These are phyloP conservation scores for Oscheius sp. DNA, from an alignment of 1,140 invertebrate species.

Conservation along the genomic window DNA sequence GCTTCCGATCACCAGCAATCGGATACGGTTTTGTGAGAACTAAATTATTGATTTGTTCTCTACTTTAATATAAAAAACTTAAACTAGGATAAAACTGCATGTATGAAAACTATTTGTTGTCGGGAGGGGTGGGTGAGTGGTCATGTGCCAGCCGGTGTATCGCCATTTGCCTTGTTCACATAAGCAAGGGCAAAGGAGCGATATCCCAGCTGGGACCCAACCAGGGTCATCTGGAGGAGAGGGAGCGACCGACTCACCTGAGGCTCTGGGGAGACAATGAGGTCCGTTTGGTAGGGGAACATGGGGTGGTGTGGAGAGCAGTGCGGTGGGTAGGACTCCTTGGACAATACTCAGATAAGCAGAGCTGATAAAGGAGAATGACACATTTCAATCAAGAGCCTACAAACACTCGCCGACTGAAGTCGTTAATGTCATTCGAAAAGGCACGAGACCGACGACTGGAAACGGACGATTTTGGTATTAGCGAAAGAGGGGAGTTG, in stretches of 20 bases:
- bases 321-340: neutral
- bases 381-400: constrained; percentile 8
- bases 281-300: neutral
- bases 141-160: neutral
- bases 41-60: too few species aligned
- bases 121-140: too few species aligned
- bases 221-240: neutral
- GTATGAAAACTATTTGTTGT: too few species aligned
- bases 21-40: constrained; percentile 5
- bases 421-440: too few species aligned
- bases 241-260: neutral
- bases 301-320: neutral
- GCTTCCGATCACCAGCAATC: neutral
- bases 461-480: neutral
- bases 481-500: too few species aligned
- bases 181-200: neutral
- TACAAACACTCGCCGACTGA: neutral
- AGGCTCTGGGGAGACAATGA: neutral
- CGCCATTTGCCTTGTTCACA: neutral
- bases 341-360: constrained; percentile 9
- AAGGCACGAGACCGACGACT: too few species aligned
- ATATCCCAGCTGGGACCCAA: neutral
- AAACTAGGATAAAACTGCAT: too few species aligned
- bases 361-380: neutral
- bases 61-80: too few species aligned